Percentiles rank a stretch among this genome's conserved stretches.
Evolutionary conservation across 1,140 invertebrate species (phyloP).

Genomic region (Ooceraea biroi): DNA sequence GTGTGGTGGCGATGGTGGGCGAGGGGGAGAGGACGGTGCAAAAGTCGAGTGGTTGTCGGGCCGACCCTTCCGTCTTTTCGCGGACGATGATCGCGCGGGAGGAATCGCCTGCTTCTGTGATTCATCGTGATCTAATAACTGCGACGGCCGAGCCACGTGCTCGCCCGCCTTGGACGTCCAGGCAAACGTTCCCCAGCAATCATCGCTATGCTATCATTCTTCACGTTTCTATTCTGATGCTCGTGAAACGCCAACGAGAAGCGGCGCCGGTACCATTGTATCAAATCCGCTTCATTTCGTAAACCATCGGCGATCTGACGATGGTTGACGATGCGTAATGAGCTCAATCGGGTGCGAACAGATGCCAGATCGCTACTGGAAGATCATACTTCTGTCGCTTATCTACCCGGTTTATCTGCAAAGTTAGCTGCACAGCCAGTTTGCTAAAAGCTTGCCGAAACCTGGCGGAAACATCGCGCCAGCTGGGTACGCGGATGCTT

Average conservation of each 20-base stretch:
- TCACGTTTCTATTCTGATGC: neutral
- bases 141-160: constrained; percentile 51
- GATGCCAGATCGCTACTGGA: neutral
- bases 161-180: constrained; percentile 20
- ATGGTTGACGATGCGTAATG: no score
- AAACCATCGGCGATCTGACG: neutral
- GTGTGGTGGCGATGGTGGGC: constrained; percentile 59
- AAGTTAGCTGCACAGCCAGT: constrained; percentile 14
- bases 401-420: neutral
- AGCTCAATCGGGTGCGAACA: neutral
- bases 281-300: neutral
- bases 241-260: neutral
- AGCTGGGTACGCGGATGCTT: neutral
- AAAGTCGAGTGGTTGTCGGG: constrained; percentile 48
- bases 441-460: constrained; percentile 39
- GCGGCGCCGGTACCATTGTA: neutral
- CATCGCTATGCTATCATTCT: constrained; percentile 27
- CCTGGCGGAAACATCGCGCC: constrained; percentile 4
- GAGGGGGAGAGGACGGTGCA: constrained; percentile 28
- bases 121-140: constrained; percentile 77
- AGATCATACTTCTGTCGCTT: neutral
- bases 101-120: constrained; percentile 63
- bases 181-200: constrained; percentile 6
- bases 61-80: constrained; percentile 64
- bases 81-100: constrained; percentile 33